These are phyloP conservation scores for Rotaria macrura DNA, from an alignment of 2,888 invertebrate species.

Conservation along the genomic window DNA sequence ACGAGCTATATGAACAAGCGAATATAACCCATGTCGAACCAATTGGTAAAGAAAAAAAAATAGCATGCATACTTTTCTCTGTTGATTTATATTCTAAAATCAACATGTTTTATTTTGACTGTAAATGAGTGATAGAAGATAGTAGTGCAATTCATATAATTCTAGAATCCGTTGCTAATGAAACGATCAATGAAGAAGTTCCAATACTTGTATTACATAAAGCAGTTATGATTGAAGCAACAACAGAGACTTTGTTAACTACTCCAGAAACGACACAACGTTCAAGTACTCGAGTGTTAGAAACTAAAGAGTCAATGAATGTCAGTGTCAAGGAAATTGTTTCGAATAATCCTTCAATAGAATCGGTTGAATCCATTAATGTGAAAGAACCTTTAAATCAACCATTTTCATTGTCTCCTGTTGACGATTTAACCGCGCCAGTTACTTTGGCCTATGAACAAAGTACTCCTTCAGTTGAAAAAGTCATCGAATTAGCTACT, in stretches of 20 bases:
- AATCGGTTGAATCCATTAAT: too few species aligned
- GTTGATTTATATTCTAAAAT: too few species aligned
- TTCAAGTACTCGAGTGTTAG: not conserved
- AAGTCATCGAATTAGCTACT: not conserved
- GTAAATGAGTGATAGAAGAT: too few species aligned
- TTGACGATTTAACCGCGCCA: not conserved
- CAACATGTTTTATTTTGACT: too few species aligned
- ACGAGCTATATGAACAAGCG: not conserved
- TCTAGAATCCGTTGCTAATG: not conserved
- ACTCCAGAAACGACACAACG: not conserved
- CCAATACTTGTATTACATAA: not conserved
- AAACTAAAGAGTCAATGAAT: not conserved
- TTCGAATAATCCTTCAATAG: not conserved
- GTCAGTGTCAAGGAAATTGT: not conserved
- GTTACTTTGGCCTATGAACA: not conserved
- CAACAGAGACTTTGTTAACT: not conserved
- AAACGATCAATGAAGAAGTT: not conserved
- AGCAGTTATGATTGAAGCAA: not conserved
- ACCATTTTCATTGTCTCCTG: not conserved
- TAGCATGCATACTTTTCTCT: too few species aligned
- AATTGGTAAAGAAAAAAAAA: not conserved
- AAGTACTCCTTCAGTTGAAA: not conserved
- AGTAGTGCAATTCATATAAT: too few species aligned
- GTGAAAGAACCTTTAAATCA: not conserved
- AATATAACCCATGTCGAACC: not conserved